A percentile compares a stretch with the other conserved stretches of the same genome.
These are phyloP conservation scores for Brienomyrus longianalis DNA, from an alignment of 2,113 vertebrate genomes.

Conservation along the genomic window DNA sequence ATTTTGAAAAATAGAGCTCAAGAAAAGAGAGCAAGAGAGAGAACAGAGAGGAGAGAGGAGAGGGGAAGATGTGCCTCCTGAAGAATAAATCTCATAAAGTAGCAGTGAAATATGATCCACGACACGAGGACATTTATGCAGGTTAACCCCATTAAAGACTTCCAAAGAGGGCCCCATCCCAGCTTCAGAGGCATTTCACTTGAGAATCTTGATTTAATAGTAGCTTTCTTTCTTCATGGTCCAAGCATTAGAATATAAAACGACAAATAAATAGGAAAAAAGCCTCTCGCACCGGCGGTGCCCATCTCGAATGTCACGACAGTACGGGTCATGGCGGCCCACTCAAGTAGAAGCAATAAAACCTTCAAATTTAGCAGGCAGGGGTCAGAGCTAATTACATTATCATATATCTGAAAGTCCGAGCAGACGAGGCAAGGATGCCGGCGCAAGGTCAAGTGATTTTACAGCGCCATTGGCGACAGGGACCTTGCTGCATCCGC, in stretches of 20 bases:
- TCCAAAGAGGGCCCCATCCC: slow-evolving; percentile 15
- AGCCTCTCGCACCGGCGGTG: background rate
- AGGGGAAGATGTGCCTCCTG: slow-evolving; percentile 14
- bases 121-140: slow-evolving; percentile 34
- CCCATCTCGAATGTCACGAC: background rate
- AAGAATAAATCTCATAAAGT: slow-evolving; percentile 34
- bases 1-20: slow-evolving; percentile 8
- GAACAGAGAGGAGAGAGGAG: background rate
- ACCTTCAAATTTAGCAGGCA: slow-evolving; percentile 17
- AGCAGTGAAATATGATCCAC: slow-evolving; percentile 39
- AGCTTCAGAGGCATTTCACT: slow-evolving; percentile 21
- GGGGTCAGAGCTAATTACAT: slow-evolving; percentile 16
- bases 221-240: background rate
- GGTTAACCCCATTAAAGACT: slow-evolving; percentile 38
- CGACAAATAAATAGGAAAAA: slow-evolving; percentile 18
- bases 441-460: slow-evolving; percentile 18
- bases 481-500: background rate
- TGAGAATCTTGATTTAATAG: slow-evolving; percentile 15
- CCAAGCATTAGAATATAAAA: slow-evolving; percentile 18
- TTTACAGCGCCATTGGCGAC: background rate
- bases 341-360: slow-evolving; percentile 8
- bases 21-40: background rate
- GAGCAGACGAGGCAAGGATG: slow-evolving; percentile 14
- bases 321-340: slow-evolving; percentile 11
- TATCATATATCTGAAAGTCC: slow-evolving; percentile 16